These are phyloP conservation scores for Diceros bicornis DNA, from an alignment of 2,797 vertebrate species.

Conservation along the genomic window DNA sequence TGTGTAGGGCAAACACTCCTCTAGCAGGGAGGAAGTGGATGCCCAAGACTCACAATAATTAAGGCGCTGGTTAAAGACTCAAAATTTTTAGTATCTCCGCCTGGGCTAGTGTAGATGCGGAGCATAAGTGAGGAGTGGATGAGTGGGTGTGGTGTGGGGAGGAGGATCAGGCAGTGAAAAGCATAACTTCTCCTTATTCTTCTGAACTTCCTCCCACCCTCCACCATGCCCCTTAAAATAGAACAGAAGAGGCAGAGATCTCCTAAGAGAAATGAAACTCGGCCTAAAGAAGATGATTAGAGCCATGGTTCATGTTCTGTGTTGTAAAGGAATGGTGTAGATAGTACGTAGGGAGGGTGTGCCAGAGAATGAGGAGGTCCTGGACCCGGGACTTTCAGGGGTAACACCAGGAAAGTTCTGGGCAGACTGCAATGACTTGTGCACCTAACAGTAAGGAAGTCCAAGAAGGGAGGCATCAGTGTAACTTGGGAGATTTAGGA, in stretches of 20 bases:
- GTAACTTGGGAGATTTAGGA: not conserved
- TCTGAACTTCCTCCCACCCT: rapidly evolving
- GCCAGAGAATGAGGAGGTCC: not conserved
- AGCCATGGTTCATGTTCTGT: not conserved
- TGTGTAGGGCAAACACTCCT: rapidly evolving
- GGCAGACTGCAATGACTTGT: not conserved
- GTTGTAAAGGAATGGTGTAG: no score
- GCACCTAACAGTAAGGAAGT: rapidly evolving
- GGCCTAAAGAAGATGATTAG: not conserved
- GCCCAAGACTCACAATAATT: not conserved
- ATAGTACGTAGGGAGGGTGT: rapidly evolving
- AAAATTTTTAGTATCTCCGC: not conserved
- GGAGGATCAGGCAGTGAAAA: not conserved
- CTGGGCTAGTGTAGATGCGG: not conserved
- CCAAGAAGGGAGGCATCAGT: no score
- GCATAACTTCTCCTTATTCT: not conserved
- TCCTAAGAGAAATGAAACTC: not conserved
- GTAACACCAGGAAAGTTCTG: not conserved
- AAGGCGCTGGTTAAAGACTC: no score
- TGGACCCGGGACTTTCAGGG: not conserved
- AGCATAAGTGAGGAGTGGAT: no score
- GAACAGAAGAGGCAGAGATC: not conserved
- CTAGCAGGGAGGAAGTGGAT: not conserved
- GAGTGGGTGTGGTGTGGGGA: no score
- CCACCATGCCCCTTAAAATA: not conserved